These are phyloP conservation scores for Linnaemya tessellans DNA, from an alignment of 2,888 invertebrate species.

Conservation along the genomic window DNA sequence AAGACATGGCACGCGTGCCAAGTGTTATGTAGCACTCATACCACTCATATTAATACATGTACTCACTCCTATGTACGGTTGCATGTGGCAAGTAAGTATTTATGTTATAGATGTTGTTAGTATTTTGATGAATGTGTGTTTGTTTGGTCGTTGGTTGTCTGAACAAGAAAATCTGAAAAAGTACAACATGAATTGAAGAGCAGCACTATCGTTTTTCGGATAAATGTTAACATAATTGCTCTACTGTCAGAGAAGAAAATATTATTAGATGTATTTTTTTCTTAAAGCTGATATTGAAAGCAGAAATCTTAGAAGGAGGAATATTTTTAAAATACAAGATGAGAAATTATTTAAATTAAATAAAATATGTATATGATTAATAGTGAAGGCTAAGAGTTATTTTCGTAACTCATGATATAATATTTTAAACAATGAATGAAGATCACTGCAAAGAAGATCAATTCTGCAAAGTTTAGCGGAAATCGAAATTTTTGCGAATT, in stretches of 20 bases:
- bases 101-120: slow-evolving; percentile 50
- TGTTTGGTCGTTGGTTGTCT: slow-evolving; percentile 32
- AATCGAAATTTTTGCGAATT: too few species aligned
- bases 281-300: neutral
- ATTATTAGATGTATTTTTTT: slow-evolving; percentile 6
- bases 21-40: slow-evolving; percentile 56
- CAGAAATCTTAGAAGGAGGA: neutral
- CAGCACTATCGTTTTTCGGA: slow-evolving; percentile 59
- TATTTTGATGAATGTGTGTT: slow-evolving; percentile 61
- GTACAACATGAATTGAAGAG: slow-evolving; percentile 45
- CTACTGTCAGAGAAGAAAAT: slow-evolving; percentile 14
- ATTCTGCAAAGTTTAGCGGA: too few species aligned
- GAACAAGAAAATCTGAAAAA: slow-evolving; percentile 32
- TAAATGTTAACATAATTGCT: slow-evolving; percentile 58
- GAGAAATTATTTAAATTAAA: too few species aligned
- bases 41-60: neutral
- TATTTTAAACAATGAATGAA: too few species aligned
- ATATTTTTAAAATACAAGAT: too few species aligned
- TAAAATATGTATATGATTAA: too few species aligned
- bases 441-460: too few species aligned
- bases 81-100: slow-evolving; percentile 58
- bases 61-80: slow-evolving; percentile 22
- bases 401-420: too few species aligned
- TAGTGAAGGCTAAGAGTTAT: too few species aligned
- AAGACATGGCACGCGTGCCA: slow-evolving; percentile 66